Evolutionary conservation across 2,888 invertebrate genomes (phyloP).

Genomic region (Drosophila siamana): DNA sequence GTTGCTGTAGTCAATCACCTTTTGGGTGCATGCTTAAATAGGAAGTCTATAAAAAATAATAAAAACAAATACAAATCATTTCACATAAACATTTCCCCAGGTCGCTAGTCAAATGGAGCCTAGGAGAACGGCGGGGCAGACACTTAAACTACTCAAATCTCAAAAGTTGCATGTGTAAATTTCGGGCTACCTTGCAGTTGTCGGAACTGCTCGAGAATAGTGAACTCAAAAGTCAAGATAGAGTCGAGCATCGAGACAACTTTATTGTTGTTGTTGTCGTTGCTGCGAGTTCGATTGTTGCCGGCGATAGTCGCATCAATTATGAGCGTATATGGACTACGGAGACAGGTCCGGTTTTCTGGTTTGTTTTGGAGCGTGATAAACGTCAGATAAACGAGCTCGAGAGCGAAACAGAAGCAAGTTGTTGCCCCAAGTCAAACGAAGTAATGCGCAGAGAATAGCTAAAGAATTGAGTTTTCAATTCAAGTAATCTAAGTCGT

Average conservation of each 20-base stretch:
- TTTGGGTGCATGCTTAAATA: constrained; percentile 65
- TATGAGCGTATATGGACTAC: constrained; percentile 73
- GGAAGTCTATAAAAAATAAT: constrained; percentile 66
- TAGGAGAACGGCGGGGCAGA: neutral
- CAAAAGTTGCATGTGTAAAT: constrained; percentile 54
- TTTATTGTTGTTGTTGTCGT: constrained; percentile 51
- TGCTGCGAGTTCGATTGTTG: constrained; percentile 19
- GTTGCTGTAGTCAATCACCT: constrained; percentile 74
- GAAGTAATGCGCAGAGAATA: neutral
- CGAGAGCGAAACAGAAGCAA: constrained; percentile 71
- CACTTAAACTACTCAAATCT: constrained; percentile 21
- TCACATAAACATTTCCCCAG: constrained; percentile 43
- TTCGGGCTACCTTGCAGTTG: constrained; percentile 74
- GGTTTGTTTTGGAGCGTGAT: constrained; percentile 69
- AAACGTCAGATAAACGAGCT: constrained; percentile 74
- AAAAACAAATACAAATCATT: constrained; percentile 60
- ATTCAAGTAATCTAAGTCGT: neutral
- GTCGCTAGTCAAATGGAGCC: neutral
- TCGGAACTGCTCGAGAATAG: constrained; percentile 72
- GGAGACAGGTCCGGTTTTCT: constrained; percentile 70
- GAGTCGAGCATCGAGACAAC: constrained; percentile 37
- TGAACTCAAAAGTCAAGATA: constrained; percentile 71
- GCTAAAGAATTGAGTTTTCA: neutral
- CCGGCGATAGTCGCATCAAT: constrained; percentile 69
- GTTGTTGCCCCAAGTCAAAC: constrained; percentile 15